Evolutionary conservation across 92 coral and sea anemone genomes (phyloP), one percentile per base, ranked within the genome.

Genomic region (Phenganax marumi): DNA sequence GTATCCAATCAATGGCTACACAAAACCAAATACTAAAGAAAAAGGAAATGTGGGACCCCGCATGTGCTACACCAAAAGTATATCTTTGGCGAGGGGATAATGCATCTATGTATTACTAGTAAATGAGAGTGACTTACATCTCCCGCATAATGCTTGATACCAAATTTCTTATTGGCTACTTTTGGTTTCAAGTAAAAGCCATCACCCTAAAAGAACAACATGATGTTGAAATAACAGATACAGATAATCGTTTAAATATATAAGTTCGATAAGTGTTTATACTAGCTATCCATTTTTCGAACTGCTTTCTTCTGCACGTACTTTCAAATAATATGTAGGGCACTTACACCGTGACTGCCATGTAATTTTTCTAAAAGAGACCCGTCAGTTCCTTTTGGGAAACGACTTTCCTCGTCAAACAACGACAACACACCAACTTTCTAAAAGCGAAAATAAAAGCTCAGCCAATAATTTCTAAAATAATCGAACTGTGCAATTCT

Each of bases 131-230:
- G 8, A 25, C 84, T 75, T 90, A 95, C 98, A 95, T 92, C 96
- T n/a, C 98, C 98, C 53, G 98, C 98, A 64, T 95, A 95, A 80
- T 95, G 98, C 80, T 90, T 95, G 79, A 95, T 88, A 18, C 98
- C 98, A 89, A 95, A 95, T 84, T 92, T 95, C 14, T 92, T 76
- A 82, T 95, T 92, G 16, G 96, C 93, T 13, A 95, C 98, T 33
- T 97, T 91, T 46, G 98, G 98, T 75, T 95, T 95, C 12, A 95
- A 22, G 87, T 95, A 95, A 51, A 95, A 95, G 12, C 84, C 25
- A 53, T 95, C 91, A 16, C 73, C 95, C 98, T 94, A 88, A n/a
- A 79, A 74, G 18, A 65, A 76, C 46, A 62, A 48, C 18, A 16
- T 8, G 64, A 3, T 1, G 63, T 56, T 56, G 63, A 14, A 33